Base-by-base conservation (phyloP, 2,888 invertebrate genomes). In the Eristalinus aeneus region DNA sequence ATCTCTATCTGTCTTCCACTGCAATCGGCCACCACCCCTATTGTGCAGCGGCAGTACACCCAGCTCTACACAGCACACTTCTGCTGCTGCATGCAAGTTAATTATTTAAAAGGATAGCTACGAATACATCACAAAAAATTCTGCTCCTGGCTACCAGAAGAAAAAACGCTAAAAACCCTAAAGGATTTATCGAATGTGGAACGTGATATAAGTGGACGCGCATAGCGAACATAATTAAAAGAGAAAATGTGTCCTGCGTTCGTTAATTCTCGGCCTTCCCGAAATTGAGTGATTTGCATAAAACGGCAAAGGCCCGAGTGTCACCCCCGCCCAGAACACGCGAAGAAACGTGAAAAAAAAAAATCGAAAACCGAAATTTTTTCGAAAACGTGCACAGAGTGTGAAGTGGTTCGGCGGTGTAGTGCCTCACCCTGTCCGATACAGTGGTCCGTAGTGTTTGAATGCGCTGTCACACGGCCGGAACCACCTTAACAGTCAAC, bases 11-110 rank as follows among this genome's bases (percentile, higher is more conserved):
- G 56, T 74, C 86, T 78, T 86, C 16, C 34, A 71, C 8, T 86
- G 82, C 73, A 86, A 60, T 74, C 81, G 86, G 86, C 86, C 86
- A 86, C 86, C 86, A 86, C 86, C 86, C 86, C 86, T 78, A 82
- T 82, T 86, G 81, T 86, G 74, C 86, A 86, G 72, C 80, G 72
- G 32, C 58, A 72, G 67, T 54, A 76, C 76, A 73, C 60, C 54
- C 27, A 56, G 64, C 69, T 81, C 63, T 54, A 81, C 77, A 27
- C 27, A 27, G 27, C 46, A 46, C 85, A 86, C 81, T 86, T 86
- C 60, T 78, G 69, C 60, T 78, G 69, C 86, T 82, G 86, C 86
- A 86, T 82, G 74, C 86, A 86, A 82, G 86, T 86, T 86, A 81
- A 86, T 82, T 82, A 86, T 85, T 85, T 76, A 81, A 85, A 85